Conservation (phyloP, 30 jellyfish, hydroid and myxozoan species). For the Hydra vulgaris region DNA sequence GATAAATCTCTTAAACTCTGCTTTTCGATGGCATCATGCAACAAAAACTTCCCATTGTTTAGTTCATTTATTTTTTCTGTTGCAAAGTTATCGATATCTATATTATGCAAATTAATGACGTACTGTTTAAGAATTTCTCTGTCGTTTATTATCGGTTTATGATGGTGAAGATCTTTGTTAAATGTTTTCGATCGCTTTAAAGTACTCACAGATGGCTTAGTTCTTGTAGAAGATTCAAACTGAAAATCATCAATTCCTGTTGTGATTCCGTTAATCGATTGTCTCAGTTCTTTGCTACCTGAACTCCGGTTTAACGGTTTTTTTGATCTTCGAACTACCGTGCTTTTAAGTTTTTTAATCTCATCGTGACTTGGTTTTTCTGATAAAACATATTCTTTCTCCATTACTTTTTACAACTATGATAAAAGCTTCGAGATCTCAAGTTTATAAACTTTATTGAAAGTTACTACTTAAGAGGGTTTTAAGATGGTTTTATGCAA, state of each 20-base stretch:
- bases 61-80: neutral
- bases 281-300: constrained; percentile 16
- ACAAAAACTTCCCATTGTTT: constrained; percentile 5
- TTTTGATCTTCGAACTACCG: constrained; percentile 20
- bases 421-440: neutral
- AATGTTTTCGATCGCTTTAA: constrained; percentile 12
- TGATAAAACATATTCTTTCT: neutral
- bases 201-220: neutral
- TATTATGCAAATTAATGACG: constrained; percentile 18
- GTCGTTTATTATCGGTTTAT: neutral
- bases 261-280: constrained; percentile 17
- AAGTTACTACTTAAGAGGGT: too few relatives aligned
- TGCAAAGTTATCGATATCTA: constrained; percentile 9
- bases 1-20: constrained; percentile 13
- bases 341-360: neutral
- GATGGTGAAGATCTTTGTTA: constrained; percentile 10
- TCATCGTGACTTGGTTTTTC: neutral
- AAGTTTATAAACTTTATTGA: neutral
- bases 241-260: neutral
- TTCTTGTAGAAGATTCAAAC: neutral
- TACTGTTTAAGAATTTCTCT: constrained; percentile 17
- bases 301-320: neutral
- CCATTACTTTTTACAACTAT: neutral
- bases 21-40: constrained; percentile 26
- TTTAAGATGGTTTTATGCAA: neutral